Base-by-base conservation (phyloP, 2,113 vertebrate species). In the Bambusicola thoracicus region DNA sequence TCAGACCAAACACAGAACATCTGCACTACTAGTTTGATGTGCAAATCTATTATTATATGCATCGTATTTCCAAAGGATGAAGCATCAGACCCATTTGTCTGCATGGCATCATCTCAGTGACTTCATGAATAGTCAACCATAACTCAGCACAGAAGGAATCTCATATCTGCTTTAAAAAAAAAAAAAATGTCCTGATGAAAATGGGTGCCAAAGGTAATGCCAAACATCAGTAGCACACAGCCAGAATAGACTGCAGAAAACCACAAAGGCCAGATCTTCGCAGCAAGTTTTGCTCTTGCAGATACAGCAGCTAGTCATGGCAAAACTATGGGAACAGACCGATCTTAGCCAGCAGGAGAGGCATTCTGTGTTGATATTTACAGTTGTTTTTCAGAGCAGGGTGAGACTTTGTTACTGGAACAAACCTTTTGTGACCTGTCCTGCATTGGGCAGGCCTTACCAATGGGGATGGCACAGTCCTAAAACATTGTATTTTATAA, bases 261-360 rank as follows among this genome's bases (percentile, higher is more conserved):
- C 11, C 18, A 19, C 51, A 25, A 30, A 44, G 30, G 43, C 4
- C 13, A 61, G 13, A 24, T 56, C 56, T 77, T 40, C 41, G 11
- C 25, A 29, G 34, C 34, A 32, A 38, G 46, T 77, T 85, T 32
- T 79, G 46, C 62, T 59, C 29, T 14, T 6, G 4, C 40, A 74
- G 59, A 3, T 55, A 8, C 0, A 73, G 13, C 48, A 68, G 48
- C 22, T n/a, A 5, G 8, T 58, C 15, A 10, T 68, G 53, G 20
- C n/a, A 40, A 1, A 85, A 36, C 59, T 76, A 11, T 63, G 59
- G 43, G 43, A 13, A 38, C 34, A 43, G 32, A 11, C 0, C 0
- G 34, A 8, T 53, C 21, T 46, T 81, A 80, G 40, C 55, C 63
- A 73, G 20, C 38, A 53, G 51, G 69, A 89, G 34, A 72, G 58